Percentiles rank a stretch among this genome's conserved stretches.
Conservation (phyloP, 1,140 invertebrate species). For the Physella acuta region DNA sequence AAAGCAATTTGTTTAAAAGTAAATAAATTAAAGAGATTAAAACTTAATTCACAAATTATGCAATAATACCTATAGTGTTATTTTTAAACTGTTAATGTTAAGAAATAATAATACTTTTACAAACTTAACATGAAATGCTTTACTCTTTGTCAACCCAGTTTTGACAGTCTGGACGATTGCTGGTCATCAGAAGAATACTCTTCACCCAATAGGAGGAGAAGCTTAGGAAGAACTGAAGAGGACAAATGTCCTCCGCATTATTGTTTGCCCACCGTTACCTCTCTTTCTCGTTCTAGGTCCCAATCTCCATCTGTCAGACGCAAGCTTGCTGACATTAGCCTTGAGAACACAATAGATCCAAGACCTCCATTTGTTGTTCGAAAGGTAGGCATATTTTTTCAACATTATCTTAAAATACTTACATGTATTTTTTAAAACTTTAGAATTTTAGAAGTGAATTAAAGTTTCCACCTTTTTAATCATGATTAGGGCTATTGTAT, state of each 20-base stretch:
- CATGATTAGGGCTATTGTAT: background rate
- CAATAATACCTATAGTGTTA: no score
- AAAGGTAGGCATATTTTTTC: slow-evolving; percentile 33
- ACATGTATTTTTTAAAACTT: background rate
- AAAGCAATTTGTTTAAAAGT: no score
- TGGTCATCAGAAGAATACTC: no score
- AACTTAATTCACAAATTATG: no score
- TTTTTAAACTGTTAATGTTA: no score
- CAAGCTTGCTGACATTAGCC: slow-evolving; percentile 28
- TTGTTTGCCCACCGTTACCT: slow-evolving; percentile 20
- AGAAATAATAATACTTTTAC: no score
- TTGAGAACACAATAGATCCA: slow-evolving; percentile 26
- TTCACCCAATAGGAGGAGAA: no score
- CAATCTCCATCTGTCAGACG: slow-evolving; percentile 34
- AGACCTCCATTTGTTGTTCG: slow-evolving; percentile 48
- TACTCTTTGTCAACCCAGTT: no score
- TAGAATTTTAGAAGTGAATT: background rate
- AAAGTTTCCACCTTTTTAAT: background rate
- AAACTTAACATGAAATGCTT: no score
- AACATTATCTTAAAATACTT: background rate
- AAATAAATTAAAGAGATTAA: no score
- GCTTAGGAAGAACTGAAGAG: background rate
- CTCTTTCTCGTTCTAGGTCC: slow-evolving; percentile 44
- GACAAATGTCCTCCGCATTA: slow-evolving; percentile 19
- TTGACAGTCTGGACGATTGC: no score